A percentile compares a stretch with the other conserved stretches of the same genome.
Conservation (phyloP, 2,888 invertebrate genomes). For the Panopea generosa region DNA sequence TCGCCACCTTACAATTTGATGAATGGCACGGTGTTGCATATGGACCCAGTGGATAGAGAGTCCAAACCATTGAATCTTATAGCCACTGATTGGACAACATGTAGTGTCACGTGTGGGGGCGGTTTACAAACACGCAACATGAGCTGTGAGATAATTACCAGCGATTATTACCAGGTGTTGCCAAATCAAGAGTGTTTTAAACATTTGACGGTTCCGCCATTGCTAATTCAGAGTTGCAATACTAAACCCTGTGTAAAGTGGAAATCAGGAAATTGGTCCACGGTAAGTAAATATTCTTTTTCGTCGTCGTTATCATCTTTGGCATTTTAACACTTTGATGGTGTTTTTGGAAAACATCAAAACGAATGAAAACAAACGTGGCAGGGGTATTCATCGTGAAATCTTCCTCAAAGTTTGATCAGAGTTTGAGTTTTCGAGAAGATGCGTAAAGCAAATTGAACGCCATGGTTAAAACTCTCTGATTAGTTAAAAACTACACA, state of each 20-base stretch:
- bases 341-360: too few species aligned
- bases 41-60: constrained; percentile 75
- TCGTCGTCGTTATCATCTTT: too few species aligned
- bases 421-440: too few species aligned
- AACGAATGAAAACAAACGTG: too few species aligned
- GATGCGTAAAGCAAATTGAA: too few species aligned
- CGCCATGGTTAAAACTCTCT: too few species aligned
- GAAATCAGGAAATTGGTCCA: constrained; percentile 96
- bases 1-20: constrained; percentile 33
- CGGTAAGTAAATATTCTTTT: constrained; percentile 90
- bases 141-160: constrained; percentile 79
- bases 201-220: constrained; percentile 87
- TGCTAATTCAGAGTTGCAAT: constrained; percentile 92
- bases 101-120: constrained; percentile 77
- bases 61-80: constrained; percentile 70
- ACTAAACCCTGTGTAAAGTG: constrained; percentile 95
- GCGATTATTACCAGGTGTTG: constrained; percentile 75
- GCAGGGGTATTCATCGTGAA: too few species aligned
- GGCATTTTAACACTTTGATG: too few species aligned
- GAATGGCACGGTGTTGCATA: constrained; percentile 60
- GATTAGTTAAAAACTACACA: too few species aligned
- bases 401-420: too few species aligned
- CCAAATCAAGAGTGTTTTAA: constrained; percentile 70
- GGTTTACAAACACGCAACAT: constrained; percentile 75
- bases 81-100: constrained; percentile 73